Base-by-base conservation (phyloP, 2,888 invertebrate species). In the Sclerodermus sp. region DNA sequence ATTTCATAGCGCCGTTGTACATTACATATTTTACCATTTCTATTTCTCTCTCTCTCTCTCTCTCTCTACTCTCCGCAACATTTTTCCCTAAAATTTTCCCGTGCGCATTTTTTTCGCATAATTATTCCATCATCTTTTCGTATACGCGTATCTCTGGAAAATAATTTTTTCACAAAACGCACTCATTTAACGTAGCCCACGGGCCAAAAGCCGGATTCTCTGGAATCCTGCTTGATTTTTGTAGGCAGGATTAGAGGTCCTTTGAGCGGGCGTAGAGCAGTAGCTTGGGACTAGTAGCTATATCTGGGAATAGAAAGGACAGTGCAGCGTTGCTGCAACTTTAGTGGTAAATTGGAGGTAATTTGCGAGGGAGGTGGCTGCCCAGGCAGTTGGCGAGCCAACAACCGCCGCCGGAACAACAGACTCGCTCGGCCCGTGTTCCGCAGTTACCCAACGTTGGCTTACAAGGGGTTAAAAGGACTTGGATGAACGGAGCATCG, bases 301-400 rank as follows among this genome's bases (percentile, higher is more conserved):
- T 57, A 57, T 49, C 47, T 42, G 45, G 47, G 51, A 39, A 42
- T 50, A 23, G 57, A 42, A 54, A 55, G 53, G 57, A 62, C 59
- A 62, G 50, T 23, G 44, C 46, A 48, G 59, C 55, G 47, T 45
- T 51, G 47, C 51, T 55, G 63, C 58, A 67, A 68, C 66, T 69
- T 68, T 62, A 55, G 64, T 58, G 62, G 60, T 67, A 66, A 68
- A 68, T 68, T 69, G 67, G 58, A 64, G 67, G 66, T 68, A 69
- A 68, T 68, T 69, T 69, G 67, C 60, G 62, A 67, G 62, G 56
- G 61, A 58, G 60, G 64, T 60, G 61, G 64, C 60, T 54, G 57
- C 57, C 57, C 56, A 53, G 55, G 56, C 66, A 67, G 67, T 67
- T 67, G 65, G 63, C 63, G 57, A 60, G 60, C 57, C 62, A 64